Percentiles rank a stretch among this genome's conserved stretches.
Evolutionary conservation across 2,797 vertebrate genomes (phyloP).

Genomic region (Pelobates cultripes): DNA sequence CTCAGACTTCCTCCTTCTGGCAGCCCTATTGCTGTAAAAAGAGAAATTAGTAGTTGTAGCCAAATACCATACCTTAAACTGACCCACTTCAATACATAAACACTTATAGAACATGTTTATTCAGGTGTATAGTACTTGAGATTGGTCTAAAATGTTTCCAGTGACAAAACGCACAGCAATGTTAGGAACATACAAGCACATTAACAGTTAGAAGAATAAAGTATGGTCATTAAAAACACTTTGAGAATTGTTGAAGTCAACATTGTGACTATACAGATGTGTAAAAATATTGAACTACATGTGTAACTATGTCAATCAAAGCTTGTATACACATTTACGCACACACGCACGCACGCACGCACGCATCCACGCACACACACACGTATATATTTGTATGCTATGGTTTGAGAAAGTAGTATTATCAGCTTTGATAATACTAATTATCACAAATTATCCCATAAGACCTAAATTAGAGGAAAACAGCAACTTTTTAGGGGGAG

Average conservation of each 20-base stretch:
- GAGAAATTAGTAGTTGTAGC: constrained; percentile 82
- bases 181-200: constrained; percentile 62
- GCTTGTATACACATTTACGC: no score
- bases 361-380: no score
- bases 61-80: constrained; percentile 86
- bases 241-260: neutral
- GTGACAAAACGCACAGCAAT: constrained; percentile 72
- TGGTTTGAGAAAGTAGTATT: no score
- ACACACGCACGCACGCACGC: no score
- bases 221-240: neutral
- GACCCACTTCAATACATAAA: constrained; percentile 87
- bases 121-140: constrained; percentile 83
- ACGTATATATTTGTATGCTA: no score
- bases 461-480: no score
- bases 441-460: no score
- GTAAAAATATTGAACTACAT: no score
- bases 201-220: constrained; percentile 12
- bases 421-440: no score
- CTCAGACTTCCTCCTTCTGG: constrained; percentile 82
- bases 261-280: no score
- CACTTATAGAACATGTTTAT: constrained; percentile 86
- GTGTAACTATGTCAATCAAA: no score
- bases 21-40: constrained; percentile 79
- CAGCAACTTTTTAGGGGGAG: no score
- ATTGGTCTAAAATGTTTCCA: constrained; percentile 84